Evolutionary conservation across 92 coral and sea anemone species (phyloP), one percentile per base, ranked within the genome.

Genomic region (Heliopora coerulea): DNA sequence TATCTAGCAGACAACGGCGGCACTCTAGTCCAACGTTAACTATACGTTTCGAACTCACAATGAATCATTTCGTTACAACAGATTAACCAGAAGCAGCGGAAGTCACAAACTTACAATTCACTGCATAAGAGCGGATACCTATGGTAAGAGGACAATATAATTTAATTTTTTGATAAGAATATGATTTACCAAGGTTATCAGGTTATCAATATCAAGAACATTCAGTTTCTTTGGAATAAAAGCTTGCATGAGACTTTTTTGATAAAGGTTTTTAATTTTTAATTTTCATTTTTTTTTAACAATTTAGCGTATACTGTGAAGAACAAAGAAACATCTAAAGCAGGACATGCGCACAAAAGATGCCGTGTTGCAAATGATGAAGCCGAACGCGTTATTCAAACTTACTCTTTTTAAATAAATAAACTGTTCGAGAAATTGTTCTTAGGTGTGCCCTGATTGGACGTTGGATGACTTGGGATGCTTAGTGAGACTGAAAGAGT

Each of bases 61-160:
- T 46, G 52, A 37, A 37, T 37, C 42, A 46, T 46, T 20, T 28
- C 21, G 50, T 17, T 46, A 7, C 8, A 28, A 23, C 21, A 67
- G 74, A 30, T 49, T 67, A 67, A 49, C 74, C 14, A 67, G 74
- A 41, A 67, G 74, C 29, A 67, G 40, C 26, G 74, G 74, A 26
- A 46, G 58, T 49, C 74, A 67, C 59, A 67, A 67, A 49, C 58
- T 67, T 11, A 67, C 74, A 13, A 67, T 49, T 24, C 74, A 67
- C 21, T 67, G 74, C 20, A 67, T 67, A 46, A 20, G 58, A 67
- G 74, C 58, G 3, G 74, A 67, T 29, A 67, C 74, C 1, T 67
- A 67, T 20, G 74, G 74, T 67, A 46, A 67, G 59, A 0, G 3
- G n/a, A n/a, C n/a, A n/a, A n/a, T n/a, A n/a, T n/a, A n/a, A n/a